Percentiles rank a stretch among this genome's conserved stretches.
Evolutionary conservation across 2,888 invertebrate species (phyloP).

Genomic region (Lepas anatifera): DNA sequence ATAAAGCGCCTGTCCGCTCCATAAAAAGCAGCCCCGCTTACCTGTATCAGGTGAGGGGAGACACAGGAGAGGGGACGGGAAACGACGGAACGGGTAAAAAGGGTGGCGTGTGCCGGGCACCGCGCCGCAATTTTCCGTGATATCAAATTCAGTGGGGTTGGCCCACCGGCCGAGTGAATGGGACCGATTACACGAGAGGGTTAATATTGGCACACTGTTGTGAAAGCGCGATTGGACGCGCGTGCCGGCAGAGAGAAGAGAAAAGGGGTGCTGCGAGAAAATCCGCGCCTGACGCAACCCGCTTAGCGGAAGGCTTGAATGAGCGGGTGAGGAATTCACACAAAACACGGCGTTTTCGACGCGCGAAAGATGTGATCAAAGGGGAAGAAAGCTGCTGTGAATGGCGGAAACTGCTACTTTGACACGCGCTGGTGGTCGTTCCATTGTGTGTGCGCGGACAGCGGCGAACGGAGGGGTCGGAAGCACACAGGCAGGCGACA

Average conservation of each 20-base stretch:
- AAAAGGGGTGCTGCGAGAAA: not conserved
- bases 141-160: conserved; percentile 4
- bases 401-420: conserved; percentile 3
- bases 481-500: too few relatives aligned
- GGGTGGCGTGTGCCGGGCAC: too few relatives aligned
- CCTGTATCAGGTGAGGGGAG: not conserved
- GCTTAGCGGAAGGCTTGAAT: conserved; percentile 2
- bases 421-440: not conserved
- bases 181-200: conserved; percentile 2
- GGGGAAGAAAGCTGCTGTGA: not conserved
- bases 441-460: too few relatives aligned
- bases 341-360: not conserved
- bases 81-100: not conserved
- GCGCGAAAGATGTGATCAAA: conserved; percentile 2
- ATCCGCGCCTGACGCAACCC: not conserved
- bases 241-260: not conserved
- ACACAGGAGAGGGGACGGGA: not conserved
- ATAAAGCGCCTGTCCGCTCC: too few relatives aligned
- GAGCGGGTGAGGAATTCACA: not conserved
- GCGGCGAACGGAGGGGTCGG: too few relatives aligned
- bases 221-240: conserved; percentile 8
- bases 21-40: too few relatives aligned
- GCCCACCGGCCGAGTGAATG: not conserved
- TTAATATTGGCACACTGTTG: conserved; percentile 10
- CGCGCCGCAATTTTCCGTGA: conserved; percentile 6